Evolutionary conservation across 2,113 vertebrate genomes (phyloP).

Genomic region (Labeo rohita): DNA sequence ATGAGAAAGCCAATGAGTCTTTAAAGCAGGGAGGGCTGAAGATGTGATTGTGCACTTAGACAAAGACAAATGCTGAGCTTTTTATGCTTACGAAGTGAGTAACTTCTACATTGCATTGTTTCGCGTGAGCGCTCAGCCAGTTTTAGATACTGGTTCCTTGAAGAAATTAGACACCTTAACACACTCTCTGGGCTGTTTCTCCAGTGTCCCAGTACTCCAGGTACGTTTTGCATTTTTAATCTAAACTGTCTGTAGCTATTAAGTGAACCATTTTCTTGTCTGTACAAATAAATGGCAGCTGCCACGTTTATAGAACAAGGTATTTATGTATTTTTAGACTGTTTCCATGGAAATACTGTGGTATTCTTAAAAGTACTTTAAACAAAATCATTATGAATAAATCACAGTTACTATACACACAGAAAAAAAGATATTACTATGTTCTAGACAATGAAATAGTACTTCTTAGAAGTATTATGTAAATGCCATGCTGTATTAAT

Average conservation of each 20-base stretch:
- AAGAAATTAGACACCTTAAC: slow-evolving; percentile 38
- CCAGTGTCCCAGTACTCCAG: slow-evolving; percentile 72
- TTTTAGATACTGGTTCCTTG: slow-evolving; percentile 26
- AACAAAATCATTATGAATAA: neutral
- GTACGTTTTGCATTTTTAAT: slow-evolving; percentile 82
- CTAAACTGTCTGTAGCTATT: slow-evolving; percentile 77
- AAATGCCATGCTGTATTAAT: neutral
- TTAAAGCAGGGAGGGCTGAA: slow-evolving; percentile 38
- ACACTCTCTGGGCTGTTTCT: slow-evolving; percentile 56
- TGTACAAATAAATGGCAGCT: slow-evolving; percentile 42
- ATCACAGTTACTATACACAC: neutral
- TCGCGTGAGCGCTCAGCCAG: slow-evolving; percentile 32
- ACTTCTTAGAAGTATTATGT: neutral
- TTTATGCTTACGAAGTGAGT: neutral
- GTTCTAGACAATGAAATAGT: neutral
- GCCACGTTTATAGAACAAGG: neutral
- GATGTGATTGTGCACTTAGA: slow-evolving; percentile 31
- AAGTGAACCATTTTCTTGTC: slow-evolving; percentile 64
- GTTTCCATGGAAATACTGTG: neutral
- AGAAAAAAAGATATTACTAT: neutral
- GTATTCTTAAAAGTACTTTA: neutral
- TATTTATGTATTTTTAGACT: neutral
- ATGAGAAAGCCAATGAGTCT: slow-evolving; percentile 36
- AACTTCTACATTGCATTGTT: slow-evolving; percentile 7
- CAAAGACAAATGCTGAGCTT: slow-evolving; percentile 42